These are phyloP conservation scores for Nothobranchius furzeri DNA, from an alignment of 2,113 vertebrate genomes.

Conservation along the genomic window DNA sequence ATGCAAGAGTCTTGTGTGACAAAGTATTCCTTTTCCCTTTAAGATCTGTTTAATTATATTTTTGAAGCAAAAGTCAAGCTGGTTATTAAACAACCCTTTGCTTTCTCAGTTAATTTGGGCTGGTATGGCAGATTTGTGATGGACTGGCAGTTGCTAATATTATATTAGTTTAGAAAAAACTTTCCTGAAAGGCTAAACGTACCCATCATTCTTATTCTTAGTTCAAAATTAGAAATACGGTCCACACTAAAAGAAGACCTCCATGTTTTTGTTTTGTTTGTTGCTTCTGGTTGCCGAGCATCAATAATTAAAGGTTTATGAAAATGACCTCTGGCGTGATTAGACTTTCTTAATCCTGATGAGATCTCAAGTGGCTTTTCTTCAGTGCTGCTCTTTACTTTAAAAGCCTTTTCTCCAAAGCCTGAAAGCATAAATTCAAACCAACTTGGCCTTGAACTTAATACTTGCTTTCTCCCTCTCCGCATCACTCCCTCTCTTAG, in stretches of 20 bases:
- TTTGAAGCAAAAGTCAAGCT: neutral
- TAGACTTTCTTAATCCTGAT: neutral
- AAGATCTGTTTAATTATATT: neutral
- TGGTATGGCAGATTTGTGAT: neutral
- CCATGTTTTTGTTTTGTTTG: constrained; percentile 15
- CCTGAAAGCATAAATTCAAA: constrained; percentile 52
- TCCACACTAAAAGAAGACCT: neutral
- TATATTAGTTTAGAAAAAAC: no score
- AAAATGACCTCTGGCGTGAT: constrained; percentile 36
- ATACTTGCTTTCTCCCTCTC: constrained; percentile 11
- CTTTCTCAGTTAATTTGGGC: neutral
- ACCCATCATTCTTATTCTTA: no score
- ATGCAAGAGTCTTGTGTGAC: no score
- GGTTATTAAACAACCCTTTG: neutral
- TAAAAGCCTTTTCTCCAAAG: constrained; percentile 11
- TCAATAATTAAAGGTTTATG: constrained; percentile 37
- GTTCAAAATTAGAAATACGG: no score
- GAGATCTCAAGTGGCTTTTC: constrained; percentile 24
- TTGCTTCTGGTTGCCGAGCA: constrained; percentile 5
- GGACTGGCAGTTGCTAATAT: no score
- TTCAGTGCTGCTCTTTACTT: constrained; percentile 5
- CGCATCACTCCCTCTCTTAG: constrained; percentile 9
- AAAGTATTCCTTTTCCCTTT: no score
- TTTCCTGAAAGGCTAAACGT: no score
- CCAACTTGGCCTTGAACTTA: constrained; percentile 43